Evolutionary conservation across 1,140 invertebrate species (phyloP).

Genomic region (Polypedilum vanderplanki): DNA sequence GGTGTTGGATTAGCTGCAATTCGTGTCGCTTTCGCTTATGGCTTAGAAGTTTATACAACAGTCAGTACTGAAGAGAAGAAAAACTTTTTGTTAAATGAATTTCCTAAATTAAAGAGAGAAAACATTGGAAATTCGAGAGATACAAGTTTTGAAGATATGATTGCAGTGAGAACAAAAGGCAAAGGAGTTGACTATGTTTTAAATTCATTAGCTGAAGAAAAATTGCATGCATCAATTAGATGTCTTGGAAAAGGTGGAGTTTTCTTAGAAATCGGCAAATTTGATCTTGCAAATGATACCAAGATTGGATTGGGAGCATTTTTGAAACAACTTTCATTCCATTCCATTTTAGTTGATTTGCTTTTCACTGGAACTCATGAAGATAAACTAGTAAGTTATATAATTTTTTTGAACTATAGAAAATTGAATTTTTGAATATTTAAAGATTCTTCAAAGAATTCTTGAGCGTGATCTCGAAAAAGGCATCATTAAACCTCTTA

Average conservation of each 20-base stretch:
- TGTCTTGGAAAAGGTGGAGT: constrained; percentile 61
- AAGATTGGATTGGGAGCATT: constrained; percentile 67
- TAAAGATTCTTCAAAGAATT: constrained; percentile 44
- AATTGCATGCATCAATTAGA: constrained; percentile 64
- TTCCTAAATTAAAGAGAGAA: constrained; percentile 55
- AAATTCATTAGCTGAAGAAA: constrained; percentile 61
- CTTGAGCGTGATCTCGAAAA: constrained; percentile 55
- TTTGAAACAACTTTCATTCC: constrained; percentile 75
- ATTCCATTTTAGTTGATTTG: constrained; percentile 78
- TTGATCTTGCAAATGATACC: constrained; percentile 60
- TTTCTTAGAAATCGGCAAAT: constrained; percentile 74
- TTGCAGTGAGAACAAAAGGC: constrained; percentile 51
- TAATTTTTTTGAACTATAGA: constrained; percentile 32
- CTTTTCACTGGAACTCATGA: constrained; percentile 51
- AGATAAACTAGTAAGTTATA: constrained; percentile 46
- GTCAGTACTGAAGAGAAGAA: constrained; percentile 69
- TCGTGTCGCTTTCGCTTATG: constrained; percentile 61
- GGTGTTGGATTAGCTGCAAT: constrained; percentile 85
- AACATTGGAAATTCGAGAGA: constrained; percentile 58
- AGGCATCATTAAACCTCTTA: constrained; percentile 59
- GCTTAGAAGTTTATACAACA: constrained; percentile 66
- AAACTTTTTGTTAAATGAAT: constrained; percentile 64
- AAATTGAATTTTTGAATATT: constrained; percentile 24
- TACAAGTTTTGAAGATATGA: constrained; percentile 53
- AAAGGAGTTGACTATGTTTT: constrained; percentile 61